Percentiles rank a stretch among this genome's conserved stretches.
Evolutionary conservation across 1,140 invertebrate genomes (phyloP).

Genomic region (Sminthurinus signatus): DNA sequence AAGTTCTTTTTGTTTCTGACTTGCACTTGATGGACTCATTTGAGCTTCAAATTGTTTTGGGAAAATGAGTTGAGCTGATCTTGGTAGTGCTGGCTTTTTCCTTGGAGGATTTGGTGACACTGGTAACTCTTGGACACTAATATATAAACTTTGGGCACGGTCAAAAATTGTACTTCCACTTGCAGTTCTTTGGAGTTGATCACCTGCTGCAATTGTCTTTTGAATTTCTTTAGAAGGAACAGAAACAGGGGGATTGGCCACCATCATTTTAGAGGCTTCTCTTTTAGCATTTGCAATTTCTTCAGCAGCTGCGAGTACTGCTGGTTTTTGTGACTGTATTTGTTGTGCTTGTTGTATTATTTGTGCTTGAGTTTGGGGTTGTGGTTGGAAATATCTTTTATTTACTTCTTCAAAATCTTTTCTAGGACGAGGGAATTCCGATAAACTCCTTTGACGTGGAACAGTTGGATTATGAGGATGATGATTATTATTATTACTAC

Average conservation of each 20-base stretch:
- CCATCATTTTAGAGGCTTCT: too few species aligned
- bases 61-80: constrained; percentile 43
- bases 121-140: constrained; percentile 19
- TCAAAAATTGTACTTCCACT: constrained; percentile 38
- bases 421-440: constrained; percentile 24
- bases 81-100: constrained; percentile 23
- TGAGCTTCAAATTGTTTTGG: constrained; percentile 72
- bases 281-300: neutral
- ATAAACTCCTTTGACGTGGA: constrained; percentile 36
- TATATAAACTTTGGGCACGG: constrained; percentile 29
- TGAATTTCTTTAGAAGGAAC: neutral
- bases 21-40: constrained; percentile 61
- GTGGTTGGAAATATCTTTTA: constrained; percentile 2
- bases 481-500: neutral
- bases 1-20: constrained; percentile 67
- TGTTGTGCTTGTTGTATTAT: neutral
- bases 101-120: constrained; percentile 46
- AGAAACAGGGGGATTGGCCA: too few species aligned
- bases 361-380: neutral
- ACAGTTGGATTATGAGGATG: constrained; percentile 20
- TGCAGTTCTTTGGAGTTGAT: constrained; percentile 31
- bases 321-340: neutral
- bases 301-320: neutral
- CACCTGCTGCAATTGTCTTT: neutral
- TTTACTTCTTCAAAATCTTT: constrained; percentile 9